Evolutionary conservation across 2,113 vertebrate genomes (phyloP).

Genomic region (Mesoclemmys tuberculata): DNA sequence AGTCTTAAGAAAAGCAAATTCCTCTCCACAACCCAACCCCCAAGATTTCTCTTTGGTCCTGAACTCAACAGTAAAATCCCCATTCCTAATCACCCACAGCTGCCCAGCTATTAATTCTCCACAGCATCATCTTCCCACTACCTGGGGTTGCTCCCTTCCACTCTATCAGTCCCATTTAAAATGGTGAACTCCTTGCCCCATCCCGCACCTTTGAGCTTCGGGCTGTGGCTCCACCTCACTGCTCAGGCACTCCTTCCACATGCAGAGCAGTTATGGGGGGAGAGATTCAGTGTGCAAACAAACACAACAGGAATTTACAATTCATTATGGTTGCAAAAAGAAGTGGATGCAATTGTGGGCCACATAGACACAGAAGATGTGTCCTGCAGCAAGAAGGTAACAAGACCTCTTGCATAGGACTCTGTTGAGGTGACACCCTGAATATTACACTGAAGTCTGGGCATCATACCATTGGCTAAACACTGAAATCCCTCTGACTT

Average conservation of each 20-base stretch:
- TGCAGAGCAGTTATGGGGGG: not conserved
- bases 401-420: not conserved
- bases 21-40: not conserved
- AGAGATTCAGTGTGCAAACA: not conserved
- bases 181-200: not conserved
- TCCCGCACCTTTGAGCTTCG: not conserved
- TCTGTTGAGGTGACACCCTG: fast-evolving
- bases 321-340: not conserved
- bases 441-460: not conserved
- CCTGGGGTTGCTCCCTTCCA: not conserved
- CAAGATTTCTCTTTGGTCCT: not conserved
- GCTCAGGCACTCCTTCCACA: not conserved
- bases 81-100: not conserved
- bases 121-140: not conserved
- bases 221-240: not conserved
- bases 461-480: not conserved
- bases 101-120: not conserved
- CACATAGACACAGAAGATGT: not conserved
- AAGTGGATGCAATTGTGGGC: not conserved
- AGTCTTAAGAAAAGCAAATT: not conserved
- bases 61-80: not conserved
- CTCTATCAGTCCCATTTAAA: not conserved
- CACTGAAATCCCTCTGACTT: too few species aligned
- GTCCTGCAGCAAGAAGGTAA: not conserved
- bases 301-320: not conserved